Conservation (phyloP, 2,888 invertebrate species). For the Chouioia cunea region DNA sequence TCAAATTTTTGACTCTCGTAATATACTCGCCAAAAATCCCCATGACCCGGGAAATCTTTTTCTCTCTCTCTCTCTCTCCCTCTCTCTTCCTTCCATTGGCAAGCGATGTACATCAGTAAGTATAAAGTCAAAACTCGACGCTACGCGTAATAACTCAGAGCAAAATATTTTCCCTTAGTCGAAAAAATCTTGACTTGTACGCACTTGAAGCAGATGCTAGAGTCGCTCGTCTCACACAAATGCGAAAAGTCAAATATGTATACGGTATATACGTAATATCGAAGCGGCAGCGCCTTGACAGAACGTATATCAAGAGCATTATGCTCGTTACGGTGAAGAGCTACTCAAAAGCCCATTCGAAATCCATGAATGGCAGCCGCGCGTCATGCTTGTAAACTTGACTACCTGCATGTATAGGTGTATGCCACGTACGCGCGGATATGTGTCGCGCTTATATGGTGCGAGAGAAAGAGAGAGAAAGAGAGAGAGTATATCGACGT, state of each 20-base stretch:
- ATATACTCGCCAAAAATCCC: too few species aligned
- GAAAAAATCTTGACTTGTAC: not conserved
- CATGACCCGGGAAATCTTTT: too few species aligned
- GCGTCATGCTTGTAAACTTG: not conserved
- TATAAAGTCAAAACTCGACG: constrained; percentile 21
- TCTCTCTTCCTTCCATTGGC: too few species aligned
- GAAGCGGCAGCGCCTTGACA: too few species aligned
- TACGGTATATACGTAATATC: too few species aligned
- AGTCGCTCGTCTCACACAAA: too few species aligned
- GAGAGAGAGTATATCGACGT: too few species aligned
- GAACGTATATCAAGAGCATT: too few species aligned
- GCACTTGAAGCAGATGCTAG: too few species aligned
- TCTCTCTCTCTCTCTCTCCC: too few species aligned
- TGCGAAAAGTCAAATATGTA: too few species aligned
- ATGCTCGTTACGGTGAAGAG: constrained; percentile 9
- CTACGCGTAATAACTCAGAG: constrained; percentile 29
- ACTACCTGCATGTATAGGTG: not conserved
- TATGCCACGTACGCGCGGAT: constrained; percentile 11
- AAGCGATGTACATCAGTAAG: not conserved
- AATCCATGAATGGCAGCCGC: constrained; percentile 44
- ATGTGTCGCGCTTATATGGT: not conserved
- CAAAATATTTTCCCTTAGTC: not conserved
- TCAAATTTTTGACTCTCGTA: too few species aligned
- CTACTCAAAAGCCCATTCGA: constrained; percentile 45
- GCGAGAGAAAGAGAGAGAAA: constrained; percentile 1